A percentile compares a stretch with the other conserved stretches of the same genome.
These are phyloP conservation scores for Aptenodytes forsteri DNA, from an alignment of 2,113 vertebrate genomes.

Conservation along the genomic window DNA sequence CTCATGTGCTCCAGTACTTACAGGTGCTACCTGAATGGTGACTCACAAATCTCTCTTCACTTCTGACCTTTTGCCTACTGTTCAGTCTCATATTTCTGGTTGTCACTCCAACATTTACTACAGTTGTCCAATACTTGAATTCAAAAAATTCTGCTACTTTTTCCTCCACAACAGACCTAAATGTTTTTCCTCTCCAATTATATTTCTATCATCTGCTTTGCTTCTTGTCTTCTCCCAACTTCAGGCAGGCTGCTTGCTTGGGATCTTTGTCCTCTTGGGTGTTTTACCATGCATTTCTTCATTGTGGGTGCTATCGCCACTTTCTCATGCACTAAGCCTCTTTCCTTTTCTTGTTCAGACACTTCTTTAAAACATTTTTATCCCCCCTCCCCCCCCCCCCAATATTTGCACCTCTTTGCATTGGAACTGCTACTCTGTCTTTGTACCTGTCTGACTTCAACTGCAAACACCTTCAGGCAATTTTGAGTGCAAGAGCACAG, in stretches of 20 bases:
- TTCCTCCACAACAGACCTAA: not conserved
- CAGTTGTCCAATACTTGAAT: not conserved
- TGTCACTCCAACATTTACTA: not conserved
- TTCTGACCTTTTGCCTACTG: not conserved
- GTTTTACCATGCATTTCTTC: not conserved
- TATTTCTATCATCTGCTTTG: not conserved
- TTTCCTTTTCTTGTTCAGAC: not conserved
- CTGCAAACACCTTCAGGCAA: not conserved
- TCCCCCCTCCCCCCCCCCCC: accelerated
- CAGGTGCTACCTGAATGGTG: not conserved
- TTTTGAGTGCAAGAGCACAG: not conserved
- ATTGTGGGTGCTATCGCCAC: not conserved
- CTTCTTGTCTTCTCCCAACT: not conserved
- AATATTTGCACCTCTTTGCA: not conserved
- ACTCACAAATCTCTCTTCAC: not conserved
- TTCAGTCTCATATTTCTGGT: not conserved
- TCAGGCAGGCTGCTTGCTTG: not conserved
- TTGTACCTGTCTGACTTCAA: not conserved
- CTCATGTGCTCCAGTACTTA: not conserved
- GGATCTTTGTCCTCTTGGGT: not conserved
- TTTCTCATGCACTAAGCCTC: not conserved
- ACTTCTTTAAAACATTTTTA: not conserved
- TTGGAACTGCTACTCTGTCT: not conserved
- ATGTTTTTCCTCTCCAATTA: not conserved
- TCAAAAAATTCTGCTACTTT: not conserved